A percentile compares a stretch with the other conserved stretches of the same genome.
Conservation (phyloP, 1,140 invertebrate species). For the Sarcophaga bullata region DNA sequence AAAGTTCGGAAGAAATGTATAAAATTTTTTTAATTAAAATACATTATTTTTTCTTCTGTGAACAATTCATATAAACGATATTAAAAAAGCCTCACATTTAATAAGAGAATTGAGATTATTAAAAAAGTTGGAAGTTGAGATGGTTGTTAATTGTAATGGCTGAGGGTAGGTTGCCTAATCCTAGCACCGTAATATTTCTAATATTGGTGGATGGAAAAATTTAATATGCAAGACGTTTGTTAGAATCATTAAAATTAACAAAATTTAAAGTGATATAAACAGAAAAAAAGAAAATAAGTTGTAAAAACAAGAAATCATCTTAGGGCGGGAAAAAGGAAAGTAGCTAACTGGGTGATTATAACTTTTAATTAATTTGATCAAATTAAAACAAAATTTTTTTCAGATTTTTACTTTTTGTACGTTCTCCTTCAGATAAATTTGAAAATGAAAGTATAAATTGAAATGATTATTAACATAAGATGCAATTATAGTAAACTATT, state of each 20-base stretch:
- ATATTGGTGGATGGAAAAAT: slow-evolving; percentile 11
- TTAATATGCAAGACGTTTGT: slow-evolving; percentile 36
- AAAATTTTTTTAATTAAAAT: not conserved
- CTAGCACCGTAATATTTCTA: not conserved
- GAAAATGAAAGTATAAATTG: too few species aligned
- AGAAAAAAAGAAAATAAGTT: not conserved
- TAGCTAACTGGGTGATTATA: too few species aligned
- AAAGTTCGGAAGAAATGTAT: not conserved
- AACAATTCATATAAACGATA: not conserved
- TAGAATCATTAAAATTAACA: slow-evolving; percentile 35
- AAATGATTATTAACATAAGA: too few species aligned
- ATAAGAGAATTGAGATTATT: slow-evolving; percentile 33
- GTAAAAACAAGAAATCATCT: slow-evolving; percentile 7
- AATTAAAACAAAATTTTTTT: too few species aligned
- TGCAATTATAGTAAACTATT: too few species aligned
- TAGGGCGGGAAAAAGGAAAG: not conserved
- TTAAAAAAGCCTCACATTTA: slow-evolving; percentile 16
- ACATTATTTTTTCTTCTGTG: not conserved
- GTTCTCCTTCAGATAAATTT: too few species aligned
- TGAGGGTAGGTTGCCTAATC: not conserved
- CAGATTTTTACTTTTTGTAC: too few species aligned
- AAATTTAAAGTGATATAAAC: slow-evolving; percentile 32
- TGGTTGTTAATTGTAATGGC: not conserved
- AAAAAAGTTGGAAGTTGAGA: not conserved
- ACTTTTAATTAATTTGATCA: too few species aligned